Evolutionary conservation across 2,113 vertebrate species (phyloP).

Genomic region (Octodon degus): DNA sequence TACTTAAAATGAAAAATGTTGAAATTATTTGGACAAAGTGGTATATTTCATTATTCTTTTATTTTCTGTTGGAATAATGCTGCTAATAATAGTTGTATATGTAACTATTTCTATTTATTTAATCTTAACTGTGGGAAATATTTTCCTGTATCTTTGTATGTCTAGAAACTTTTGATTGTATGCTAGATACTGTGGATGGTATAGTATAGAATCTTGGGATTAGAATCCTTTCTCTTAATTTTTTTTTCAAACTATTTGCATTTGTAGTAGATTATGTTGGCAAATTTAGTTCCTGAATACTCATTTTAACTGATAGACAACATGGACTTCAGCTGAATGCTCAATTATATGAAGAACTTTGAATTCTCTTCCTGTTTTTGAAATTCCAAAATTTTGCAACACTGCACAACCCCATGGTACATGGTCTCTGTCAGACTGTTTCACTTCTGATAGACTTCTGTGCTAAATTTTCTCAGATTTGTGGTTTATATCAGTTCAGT

Average conservation of each 20-base stretch:
- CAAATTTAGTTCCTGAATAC: background rate
- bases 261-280: background rate
- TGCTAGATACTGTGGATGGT: background rate
- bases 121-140: background rate
- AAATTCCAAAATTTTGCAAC: background rate
- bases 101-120: background rate
- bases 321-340: background rate
- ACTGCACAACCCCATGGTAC: background rate
- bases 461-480: background rate
- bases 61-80: background rate
- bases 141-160: background rate
- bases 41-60: background rate
- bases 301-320: background rate
- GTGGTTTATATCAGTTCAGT: background rate
- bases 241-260: background rate
- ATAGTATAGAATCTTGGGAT: background rate
- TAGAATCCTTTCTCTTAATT: background rate
- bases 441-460: background rate
- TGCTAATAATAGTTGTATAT: background rate
- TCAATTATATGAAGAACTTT: background rate
- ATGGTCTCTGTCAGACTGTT: background rate
- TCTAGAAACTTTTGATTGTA: background rate
- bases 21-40: background rate
- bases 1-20: background rate
- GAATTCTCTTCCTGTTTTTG: background rate